These are phyloP conservation scores for Rhinatrema bivittatum DNA, from an alignment of 2,797 vertebrate genomes.

Conservation along the genomic window DNA sequence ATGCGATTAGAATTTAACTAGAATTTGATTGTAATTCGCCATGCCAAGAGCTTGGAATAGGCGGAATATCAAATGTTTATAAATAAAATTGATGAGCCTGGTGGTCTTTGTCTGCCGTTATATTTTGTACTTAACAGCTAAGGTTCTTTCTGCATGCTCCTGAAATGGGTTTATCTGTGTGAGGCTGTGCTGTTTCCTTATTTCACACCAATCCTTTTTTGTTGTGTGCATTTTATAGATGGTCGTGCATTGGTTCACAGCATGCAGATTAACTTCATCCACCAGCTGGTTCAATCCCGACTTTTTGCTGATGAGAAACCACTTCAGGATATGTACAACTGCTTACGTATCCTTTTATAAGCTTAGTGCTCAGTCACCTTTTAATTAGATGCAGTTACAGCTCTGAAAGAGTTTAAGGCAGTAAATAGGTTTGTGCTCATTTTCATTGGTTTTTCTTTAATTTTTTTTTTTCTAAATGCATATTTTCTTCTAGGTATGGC, in stretches of 20 bases:
- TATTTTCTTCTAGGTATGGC: no score
- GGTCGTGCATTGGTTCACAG: conserved; percentile 92
- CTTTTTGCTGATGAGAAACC: conserved; percentile 96
- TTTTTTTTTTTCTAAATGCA: background rate
- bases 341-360: conserved; percentile 89
- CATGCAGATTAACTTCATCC: conserved; percentile 96
- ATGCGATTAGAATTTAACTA: no score
- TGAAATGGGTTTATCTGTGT: no score
- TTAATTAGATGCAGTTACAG: background rate
- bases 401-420: no score
- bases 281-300: conserved; percentile 93
- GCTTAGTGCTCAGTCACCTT: conserved; percentile 8
- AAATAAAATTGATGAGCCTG: no score
- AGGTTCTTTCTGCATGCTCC: no score
- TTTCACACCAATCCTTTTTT: background rate
- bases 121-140: no score
- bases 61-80: no score
- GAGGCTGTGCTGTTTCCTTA: background rate
- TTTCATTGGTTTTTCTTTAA: background rate
- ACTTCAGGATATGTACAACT: conserved; percentile 98
- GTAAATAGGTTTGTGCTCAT: background rate
- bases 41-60: no score
- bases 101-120: no score
- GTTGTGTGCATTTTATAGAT: conserved; percentile 54
- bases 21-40: no score